Evolutionary conservation across 2,888 invertebrate species (phyloP).

Genomic region (Hoplodrina blanda): DNA sequence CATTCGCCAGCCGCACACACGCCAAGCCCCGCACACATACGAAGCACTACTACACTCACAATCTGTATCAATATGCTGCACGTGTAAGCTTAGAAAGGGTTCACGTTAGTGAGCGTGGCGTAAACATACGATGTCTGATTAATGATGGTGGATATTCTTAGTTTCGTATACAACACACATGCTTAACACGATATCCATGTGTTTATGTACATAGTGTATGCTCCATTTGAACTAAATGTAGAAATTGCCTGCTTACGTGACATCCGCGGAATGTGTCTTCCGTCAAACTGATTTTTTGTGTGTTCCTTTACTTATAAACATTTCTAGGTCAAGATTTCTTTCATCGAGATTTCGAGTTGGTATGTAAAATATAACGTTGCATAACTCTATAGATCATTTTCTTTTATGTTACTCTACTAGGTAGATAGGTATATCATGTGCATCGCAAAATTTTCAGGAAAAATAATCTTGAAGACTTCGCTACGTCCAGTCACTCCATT

Average conservation of each 20-base stretch:
- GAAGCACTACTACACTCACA: constrained; percentile 42
- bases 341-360: constrained; percentile 2
- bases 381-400: neutral
- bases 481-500: constrained; percentile 1
- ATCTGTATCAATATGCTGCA: constrained; percentile 52
- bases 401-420: neutral
- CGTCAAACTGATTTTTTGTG: constrained; percentile 49
- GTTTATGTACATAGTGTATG: constrained; percentile 62
- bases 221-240: constrained; percentile 77
- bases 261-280: constrained; percentile 70
- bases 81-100: constrained; percentile 70
- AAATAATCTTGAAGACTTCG: neutral
- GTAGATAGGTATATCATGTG: neutral
- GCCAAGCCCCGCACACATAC: constrained; percentile 55
- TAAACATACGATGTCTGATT: constrained; percentile 69
- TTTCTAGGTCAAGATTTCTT: constrained; percentile 34
- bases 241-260: constrained; percentile 78
- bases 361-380: constrained; percentile 3
- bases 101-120: constrained; percentile 68
- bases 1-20: constrained; percentile 72
- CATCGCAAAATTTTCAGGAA: neutral
- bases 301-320: constrained; percentile 13
- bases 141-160: constrained; percentile 73
- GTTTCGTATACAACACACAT: constrained; percentile 63
- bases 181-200: constrained; percentile 46